These are phyloP conservation scores for Synaphobranchus kaupii DNA, from an alignment of 2,797 vertebrate species.

Conservation along the genomic window DNA sequence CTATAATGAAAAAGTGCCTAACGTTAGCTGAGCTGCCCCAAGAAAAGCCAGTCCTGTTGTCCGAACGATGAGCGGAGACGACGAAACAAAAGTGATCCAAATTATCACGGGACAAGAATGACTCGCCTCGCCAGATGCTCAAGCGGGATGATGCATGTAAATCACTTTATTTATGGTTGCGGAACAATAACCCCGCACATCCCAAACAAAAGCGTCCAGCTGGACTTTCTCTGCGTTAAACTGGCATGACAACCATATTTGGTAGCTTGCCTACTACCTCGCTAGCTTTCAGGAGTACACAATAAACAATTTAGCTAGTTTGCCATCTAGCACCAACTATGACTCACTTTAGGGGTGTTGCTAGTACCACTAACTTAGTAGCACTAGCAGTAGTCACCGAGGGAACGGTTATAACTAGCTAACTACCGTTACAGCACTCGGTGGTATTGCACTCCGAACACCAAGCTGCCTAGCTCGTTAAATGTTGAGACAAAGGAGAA, in stretches of 20 bases:
- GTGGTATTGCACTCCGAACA: neutral
- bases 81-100: conserved; percentile 43
- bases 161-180: conserved; percentile 48
- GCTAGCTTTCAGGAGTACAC: neutral
- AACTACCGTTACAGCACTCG: neutral
- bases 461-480: neutral
- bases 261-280: neutral
- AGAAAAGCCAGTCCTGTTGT: neutral
- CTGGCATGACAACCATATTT: conserved; percentile 9
- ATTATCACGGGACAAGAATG: conserved; percentile 50
- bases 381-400: neutral
- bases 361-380: neutral
- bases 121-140: conserved; percentile 63
- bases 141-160: conserved; percentile 54
- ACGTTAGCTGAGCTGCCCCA: neutral
- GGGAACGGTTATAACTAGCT: neutral
- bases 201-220: conserved; percentile 16
- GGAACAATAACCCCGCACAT: conserved; percentile 52
- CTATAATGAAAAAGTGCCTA: neutral
- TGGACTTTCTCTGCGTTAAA: conserved; percentile 14
- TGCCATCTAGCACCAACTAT: neutral
- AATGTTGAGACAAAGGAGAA: conserved; percentile 5
- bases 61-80: conserved; percentile 36
- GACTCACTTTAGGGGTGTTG: neutral
- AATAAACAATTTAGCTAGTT: neutral